Evolutionary conservation across 92 coral and sea anemone species (phyloP).

Genomic region (Metridium senile): DNA sequence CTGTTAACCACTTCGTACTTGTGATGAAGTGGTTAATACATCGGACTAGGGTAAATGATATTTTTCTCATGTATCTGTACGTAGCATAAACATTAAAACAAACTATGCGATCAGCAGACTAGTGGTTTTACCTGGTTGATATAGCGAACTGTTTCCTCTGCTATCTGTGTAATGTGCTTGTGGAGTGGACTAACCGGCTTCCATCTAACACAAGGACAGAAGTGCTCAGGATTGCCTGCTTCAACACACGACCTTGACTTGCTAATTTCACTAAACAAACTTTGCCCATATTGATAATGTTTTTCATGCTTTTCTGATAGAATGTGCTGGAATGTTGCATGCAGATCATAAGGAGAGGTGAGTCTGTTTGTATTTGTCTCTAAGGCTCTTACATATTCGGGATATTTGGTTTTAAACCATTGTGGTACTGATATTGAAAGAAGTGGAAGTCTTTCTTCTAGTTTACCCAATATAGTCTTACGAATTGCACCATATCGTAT

Average conservation of each 20-base stretch:
- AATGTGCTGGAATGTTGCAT: slow-evolving; percentile 63
- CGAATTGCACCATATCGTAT: slow-evolving; percentile 65
- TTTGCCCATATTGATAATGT: slow-evolving; percentile 36
- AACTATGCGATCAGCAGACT: too few species aligned
- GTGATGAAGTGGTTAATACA: too few species aligned
- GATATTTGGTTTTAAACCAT: slow-evolving; percentile 54
- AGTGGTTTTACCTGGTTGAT: slow-evolving; percentile 35
- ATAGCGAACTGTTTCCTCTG: slow-evolving; percentile 15
- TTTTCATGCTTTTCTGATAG: slow-evolving; percentile 37
- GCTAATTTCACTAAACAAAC: slow-evolving; percentile 55
- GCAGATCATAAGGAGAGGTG: slow-evolving; percentile 65
- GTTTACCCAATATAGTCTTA: slow-evolving; percentile 54
- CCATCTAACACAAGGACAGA: slow-evolving; percentile 63
- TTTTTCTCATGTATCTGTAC: too few species aligned
- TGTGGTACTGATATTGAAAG: slow-evolving; percentile 58
- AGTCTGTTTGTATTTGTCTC: slow-evolving; percentile 37
- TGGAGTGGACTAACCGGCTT: slow-evolving; percentile 37
- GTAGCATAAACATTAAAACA: too few species aligned
- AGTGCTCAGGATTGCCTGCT: slow-evolving; percentile 64
- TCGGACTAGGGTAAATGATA: too few species aligned
- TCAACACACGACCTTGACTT: slow-evolving; percentile 56
- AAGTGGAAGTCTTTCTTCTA: slow-evolving; percentile 65
- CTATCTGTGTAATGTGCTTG: slow-evolving; percentile 37
- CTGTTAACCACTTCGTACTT: too few species aligned
- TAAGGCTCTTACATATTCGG: slow-evolving; percentile 34